A percentile compares a stretch with the other conserved stretches of the same genome.
phyloP scores from a whole-genome alignment of 2,888 invertebrate species.

The Ellobium chinense region DNA sequence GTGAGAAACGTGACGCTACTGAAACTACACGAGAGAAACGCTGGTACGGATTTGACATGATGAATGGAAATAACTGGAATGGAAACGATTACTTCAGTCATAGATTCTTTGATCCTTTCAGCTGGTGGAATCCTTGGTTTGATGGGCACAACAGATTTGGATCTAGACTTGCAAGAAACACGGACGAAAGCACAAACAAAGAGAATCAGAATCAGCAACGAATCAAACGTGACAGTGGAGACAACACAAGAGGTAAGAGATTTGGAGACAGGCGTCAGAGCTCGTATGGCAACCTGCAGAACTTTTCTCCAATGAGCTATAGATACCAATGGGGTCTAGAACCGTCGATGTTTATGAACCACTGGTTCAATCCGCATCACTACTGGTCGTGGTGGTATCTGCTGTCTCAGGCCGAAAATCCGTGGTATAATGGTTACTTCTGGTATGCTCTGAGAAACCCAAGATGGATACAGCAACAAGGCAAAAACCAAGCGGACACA shows the following conservation, averaged over 20 bases:
- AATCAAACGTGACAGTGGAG: neutral
- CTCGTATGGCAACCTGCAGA: neutral
- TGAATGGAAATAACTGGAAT: neutral
- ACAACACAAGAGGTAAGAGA: slow-evolving; percentile 16
- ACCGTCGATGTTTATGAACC: too few relatives aligned
- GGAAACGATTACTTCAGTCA: neutral
- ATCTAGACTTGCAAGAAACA: neutral
- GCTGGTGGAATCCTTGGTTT: neutral
- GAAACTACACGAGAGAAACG: neutral
- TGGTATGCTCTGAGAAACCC: neutral
- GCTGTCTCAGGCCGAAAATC: neutral
- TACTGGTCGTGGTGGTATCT: neutral
- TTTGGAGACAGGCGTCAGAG: neutral
- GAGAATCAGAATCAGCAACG: neutral
- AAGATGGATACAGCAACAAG: neutral
- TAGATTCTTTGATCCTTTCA: neutral
- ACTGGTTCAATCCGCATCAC: neutral
- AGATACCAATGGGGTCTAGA: neutral
- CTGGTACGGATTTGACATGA: neutral
- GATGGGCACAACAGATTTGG: neutral
- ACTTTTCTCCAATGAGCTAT: neutral
- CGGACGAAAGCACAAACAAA: neutral
- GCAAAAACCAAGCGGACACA: neutral
- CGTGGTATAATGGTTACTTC: neutral
- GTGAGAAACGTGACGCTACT: neutral